phyloP scores from a whole-genome alignment of 2,888 invertebrate genomes.

The Bembecia ichneumoniformis region DNA sequence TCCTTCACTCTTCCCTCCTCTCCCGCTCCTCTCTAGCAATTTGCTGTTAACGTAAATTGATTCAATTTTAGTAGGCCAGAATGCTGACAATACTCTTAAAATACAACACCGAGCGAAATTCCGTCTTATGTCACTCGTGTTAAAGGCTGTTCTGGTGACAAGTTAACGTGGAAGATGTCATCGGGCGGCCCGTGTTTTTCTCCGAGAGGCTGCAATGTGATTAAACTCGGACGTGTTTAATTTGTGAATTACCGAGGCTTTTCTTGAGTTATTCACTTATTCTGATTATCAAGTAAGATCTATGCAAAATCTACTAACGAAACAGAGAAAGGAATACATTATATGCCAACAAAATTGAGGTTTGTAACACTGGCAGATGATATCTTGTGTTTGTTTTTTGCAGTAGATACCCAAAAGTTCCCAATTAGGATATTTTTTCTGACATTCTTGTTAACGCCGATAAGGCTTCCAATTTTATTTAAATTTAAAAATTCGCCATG shows the following conservation, averaged over 20 bases:
- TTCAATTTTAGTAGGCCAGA: conserved; percentile 29
- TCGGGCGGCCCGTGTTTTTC: not conserved
- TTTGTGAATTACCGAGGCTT: not conserved
- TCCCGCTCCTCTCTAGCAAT: conserved; percentile 22
- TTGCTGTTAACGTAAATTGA: conserved; percentile 43
- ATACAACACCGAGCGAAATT: not conserved
- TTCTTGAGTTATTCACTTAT: not conserved
- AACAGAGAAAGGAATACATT: too few relatives aligned
- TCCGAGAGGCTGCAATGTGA: not conserved
- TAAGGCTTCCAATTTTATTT: too few relatives aligned
- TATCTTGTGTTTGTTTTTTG: too few relatives aligned
- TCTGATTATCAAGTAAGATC: not conserved
- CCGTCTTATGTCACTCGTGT: not conserved
- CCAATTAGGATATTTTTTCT: too few relatives aligned
- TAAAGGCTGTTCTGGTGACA: not conserved
- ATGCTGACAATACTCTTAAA: not conserved
- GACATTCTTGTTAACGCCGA: too few relatives aligned
- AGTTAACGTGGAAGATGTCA: not conserved
- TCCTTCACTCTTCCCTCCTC: conserved; percentile 22
- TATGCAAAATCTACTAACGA: too few relatives aligned
- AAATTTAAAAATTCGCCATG: too few relatives aligned
- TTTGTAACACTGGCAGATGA: too few relatives aligned
- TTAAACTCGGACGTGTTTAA: not conserved
- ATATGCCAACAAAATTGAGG: too few relatives aligned
- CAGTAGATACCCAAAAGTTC: too few relatives aligned